phyloP scores from a whole-genome alignment of 2,888 invertebrate genomes.

The Schizaphis graminum region DNA sequence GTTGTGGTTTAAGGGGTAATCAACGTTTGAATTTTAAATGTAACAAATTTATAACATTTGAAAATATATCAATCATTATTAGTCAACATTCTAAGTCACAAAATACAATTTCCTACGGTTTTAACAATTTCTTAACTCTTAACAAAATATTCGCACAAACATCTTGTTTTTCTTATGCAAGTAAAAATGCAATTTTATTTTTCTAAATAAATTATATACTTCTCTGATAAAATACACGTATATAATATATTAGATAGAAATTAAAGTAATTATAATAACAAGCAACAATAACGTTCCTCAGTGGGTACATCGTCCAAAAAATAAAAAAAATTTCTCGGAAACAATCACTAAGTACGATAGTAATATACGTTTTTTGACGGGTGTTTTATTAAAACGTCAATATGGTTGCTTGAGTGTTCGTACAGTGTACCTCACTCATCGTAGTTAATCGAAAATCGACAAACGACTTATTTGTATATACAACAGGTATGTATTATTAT shows the following conservation, averaged over 20 bases:
- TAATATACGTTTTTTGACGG: not conserved
- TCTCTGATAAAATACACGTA: not conserved
- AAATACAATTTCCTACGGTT: not conserved
- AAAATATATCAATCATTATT: not conserved
- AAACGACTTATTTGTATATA: not conserved
- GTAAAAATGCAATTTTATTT: not conserved
- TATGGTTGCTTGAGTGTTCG: not conserved
- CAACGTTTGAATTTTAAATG: not conserved
- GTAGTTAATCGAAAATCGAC: not conserved
- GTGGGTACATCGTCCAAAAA: not conserved
- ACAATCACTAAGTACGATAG: not conserved
- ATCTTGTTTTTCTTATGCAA: not conserved
- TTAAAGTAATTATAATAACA: not conserved
- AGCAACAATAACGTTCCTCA: not conserved
- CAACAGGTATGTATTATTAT: not conserved
- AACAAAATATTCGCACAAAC: not conserved
- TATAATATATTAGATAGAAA: not conserved
- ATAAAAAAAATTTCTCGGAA: not conserved
- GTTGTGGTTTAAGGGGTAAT: not conserved
- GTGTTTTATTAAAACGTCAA: not conserved
- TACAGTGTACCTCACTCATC: not conserved
- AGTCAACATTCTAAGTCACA: not conserved
- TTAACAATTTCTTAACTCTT: too few relatives aligned
- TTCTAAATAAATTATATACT: not conserved
- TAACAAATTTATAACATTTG: not conserved